Conservation (phyloP, 2,888 invertebrate species). For the Limnephilus lunatus region DNA sequence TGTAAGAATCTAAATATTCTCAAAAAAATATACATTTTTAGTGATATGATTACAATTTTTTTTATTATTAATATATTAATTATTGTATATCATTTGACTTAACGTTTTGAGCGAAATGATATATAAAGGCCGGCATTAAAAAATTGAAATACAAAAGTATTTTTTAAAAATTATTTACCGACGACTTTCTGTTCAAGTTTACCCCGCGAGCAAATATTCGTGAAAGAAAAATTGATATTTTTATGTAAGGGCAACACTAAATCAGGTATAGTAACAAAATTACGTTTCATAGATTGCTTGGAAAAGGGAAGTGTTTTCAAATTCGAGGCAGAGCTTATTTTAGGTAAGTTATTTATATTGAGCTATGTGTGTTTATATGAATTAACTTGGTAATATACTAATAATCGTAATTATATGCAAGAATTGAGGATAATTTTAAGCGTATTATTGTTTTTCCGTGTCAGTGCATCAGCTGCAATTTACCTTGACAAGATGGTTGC, state of each 20-base stretch:
- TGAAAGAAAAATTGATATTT: not conserved
- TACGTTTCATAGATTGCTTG: slow-evolving; percentile 60
- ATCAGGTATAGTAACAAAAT: slow-evolving; percentile 55
- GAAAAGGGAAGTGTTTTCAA: slow-evolving; percentile 63
- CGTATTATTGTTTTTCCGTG: slow-evolving; percentile 49
- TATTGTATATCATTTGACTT: too few relatives aligned
- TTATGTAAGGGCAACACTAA: slow-evolving; percentile 50
- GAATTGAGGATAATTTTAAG: slow-evolving; percentile 34
- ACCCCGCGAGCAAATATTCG: slow-evolving; percentile 9
- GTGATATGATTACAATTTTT: too few relatives aligned
- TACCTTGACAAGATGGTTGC: slow-evolving; percentile 63
- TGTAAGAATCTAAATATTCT: too few relatives aligned
- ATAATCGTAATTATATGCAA: slow-evolving; percentile 10
- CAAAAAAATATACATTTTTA: too few relatives aligned
- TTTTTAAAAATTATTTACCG: too few relatives aligned
- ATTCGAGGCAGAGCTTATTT: slow-evolving; percentile 55
- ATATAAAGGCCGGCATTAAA: too few relatives aligned
- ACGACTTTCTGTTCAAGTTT: not conserved
- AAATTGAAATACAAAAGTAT: too few relatives aligned
- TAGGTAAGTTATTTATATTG: slow-evolving; percentile 54
- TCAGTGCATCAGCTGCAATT: slow-evolving; percentile 62
- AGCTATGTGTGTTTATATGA: slow-evolving; percentile 2
- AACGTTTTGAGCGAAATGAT: too few relatives aligned
- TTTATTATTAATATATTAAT: too few relatives aligned
- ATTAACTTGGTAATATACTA: not conserved